Percentiles rank a stretch among this genome's conserved stretches.
These are phyloP conservation scores for Adineta ricciae DNA, from an alignment of 2,888 invertebrate species.

Conservation along the genomic window DNA sequence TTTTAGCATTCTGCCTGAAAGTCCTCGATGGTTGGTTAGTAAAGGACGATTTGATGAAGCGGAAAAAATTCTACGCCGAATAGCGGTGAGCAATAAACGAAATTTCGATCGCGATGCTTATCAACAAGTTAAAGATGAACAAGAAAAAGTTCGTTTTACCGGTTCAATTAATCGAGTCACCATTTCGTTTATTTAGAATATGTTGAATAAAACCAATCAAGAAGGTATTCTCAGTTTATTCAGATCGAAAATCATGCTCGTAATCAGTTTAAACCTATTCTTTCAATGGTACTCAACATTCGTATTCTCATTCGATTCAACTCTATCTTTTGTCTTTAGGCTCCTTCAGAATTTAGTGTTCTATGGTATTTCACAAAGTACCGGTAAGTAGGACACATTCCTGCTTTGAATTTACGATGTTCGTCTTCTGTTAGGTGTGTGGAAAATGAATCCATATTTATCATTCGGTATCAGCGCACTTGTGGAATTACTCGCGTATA, in stretches of 20 bases:
- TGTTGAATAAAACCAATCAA: not conserved
- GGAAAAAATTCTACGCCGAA: constrained; percentile 9
- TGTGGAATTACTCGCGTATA: constrained; percentile 67
- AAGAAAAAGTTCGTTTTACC: not conserved
- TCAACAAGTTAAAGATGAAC: constrained; percentile 15
- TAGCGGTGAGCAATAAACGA: constrained; percentile 28
- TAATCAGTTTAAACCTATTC: not conserved
- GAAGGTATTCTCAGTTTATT: not conserved
- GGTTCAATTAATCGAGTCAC: no score
- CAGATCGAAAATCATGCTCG: not conserved
- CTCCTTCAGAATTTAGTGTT: constrained; percentile 31
- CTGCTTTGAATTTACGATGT: not conserved
- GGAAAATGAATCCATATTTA: constrained; percentile 56
- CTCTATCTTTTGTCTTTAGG: not conserved
- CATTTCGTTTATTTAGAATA: not conserved
- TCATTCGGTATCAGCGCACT: constrained; percentile 65
- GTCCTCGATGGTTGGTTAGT: constrained; percentile 31
- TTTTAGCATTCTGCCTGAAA: constrained; percentile 30
- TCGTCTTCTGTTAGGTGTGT: not conserved
- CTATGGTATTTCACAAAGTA: constrained; percentile 31
- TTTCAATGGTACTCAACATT: not conserved
- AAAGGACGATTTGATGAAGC: constrained; percentile 20
- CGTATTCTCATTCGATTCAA: not conserved
- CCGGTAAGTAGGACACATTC: not conserved
- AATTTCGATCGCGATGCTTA: constrained; percentile 8